These are phyloP conservation scores for Naso thynnoides DNA, from an alignment of 2,797 vertebrate species.

Conservation along the genomic window DNA sequence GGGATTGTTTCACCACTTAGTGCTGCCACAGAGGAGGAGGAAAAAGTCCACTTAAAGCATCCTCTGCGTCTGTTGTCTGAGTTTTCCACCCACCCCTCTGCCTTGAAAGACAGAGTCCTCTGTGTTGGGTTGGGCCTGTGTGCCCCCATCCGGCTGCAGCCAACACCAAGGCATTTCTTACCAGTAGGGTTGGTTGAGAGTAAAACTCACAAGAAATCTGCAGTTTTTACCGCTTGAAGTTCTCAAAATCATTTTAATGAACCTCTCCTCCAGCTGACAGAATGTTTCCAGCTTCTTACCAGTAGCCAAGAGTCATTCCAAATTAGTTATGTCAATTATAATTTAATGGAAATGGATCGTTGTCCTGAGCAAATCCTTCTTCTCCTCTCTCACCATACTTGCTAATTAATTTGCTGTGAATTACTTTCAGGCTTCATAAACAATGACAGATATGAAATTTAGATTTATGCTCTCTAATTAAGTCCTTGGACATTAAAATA, in stretches of 20 bases:
- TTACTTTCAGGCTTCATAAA: not conserved
- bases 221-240: not conserved
- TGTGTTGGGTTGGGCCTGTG: not conserved
- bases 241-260: constrained; percentile 8
- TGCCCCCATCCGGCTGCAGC: constrained; percentile 2
- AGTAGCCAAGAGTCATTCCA: not conserved
- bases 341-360: not conserved
- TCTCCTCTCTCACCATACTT: not conserved
- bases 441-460: not conserved
- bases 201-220: not conserved
- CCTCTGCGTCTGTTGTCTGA: not conserved
- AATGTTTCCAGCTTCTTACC: constrained; percentile 7
- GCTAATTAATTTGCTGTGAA: not conserved
- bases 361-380: not conserved
- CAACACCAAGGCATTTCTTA: not conserved
- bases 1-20: constrained; percentile 41
- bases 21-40: constrained; percentile 21
- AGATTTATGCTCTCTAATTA: not conserved
- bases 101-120: not conserved
- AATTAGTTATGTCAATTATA: not conserved
- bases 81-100: not conserved
- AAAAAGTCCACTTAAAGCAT: constrained; percentile 17
- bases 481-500: not conserved
- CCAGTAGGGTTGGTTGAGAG: not conserved
- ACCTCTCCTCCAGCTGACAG: not conserved